These are phyloP conservation scores for Nymphicus hollandicus DNA, from an alignment of 2,113 vertebrate genomes.

Conservation along the genomic window DNA sequence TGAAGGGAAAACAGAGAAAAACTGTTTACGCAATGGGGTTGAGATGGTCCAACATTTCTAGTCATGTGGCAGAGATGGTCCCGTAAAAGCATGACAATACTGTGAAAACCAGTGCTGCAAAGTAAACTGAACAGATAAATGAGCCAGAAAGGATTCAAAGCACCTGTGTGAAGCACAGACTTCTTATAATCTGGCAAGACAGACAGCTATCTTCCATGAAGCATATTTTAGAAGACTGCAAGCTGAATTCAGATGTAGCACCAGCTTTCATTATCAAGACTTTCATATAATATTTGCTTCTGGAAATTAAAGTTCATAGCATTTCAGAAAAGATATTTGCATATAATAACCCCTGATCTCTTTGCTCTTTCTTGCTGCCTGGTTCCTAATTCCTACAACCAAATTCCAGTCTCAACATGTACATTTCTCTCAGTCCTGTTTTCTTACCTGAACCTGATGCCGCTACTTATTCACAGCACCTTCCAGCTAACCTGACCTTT, in stretches of 20 bases:
- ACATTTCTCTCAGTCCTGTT: neutral
- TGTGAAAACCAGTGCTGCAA: neutral
- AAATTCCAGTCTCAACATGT: neutral
- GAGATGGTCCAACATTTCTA: neutral
- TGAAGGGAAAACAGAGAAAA: neutral
- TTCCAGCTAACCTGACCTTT: constrained; percentile 4
- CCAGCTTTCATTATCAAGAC: neutral
- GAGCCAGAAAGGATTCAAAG: neutral
- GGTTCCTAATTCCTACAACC: neutral
- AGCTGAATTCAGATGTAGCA: neutral
- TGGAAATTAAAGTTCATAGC: constrained; percentile 9
- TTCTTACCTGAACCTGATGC: neutral
- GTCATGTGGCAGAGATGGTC: neutral
- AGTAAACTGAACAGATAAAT: neutral
- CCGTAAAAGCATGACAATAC: neutral
- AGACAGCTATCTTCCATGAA: neutral
- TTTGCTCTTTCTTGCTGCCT: neutral
- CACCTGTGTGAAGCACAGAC: neutral
- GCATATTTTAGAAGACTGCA: neutral
- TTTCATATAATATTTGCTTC: neutral
- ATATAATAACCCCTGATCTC: neutral
- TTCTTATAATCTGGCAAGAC: neutral
- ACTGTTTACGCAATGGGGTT: neutral
- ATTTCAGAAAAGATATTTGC: neutral
- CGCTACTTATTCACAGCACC: neutral